These are phyloP conservation scores for Psephotus haematonotus DNA, from an alignment of 2,113 vertebrate species.

Conservation along the genomic window DNA sequence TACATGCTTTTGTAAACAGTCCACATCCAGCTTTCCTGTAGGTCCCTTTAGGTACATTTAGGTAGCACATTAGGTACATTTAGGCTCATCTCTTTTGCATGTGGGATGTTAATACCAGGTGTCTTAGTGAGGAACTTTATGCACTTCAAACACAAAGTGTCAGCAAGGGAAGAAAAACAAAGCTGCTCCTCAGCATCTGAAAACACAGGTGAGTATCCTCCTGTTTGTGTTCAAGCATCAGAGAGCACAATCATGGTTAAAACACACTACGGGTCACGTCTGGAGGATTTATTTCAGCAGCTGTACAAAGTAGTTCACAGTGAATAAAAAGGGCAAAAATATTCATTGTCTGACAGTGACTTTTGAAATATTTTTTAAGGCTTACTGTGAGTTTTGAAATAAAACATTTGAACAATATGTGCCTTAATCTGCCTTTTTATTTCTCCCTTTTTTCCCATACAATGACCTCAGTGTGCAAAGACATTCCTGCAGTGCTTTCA, in stretches of 20 bases:
- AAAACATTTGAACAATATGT: fast-evolving
- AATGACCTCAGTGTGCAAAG: background rate
- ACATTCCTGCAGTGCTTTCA: background rate
- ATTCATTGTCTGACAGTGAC: background rate
- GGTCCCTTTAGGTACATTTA: background rate
- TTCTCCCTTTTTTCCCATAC: background rate
- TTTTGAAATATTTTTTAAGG: background rate
- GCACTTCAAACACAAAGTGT: background rate
- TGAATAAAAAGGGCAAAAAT: background rate
- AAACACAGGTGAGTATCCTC: background rate
- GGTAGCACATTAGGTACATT: too few relatives aligned
- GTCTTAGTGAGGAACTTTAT: background rate
- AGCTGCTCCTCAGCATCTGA: background rate
- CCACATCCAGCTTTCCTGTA: background rate
- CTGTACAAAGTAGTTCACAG: background rate
- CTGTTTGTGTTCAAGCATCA: background rate
- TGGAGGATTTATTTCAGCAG: background rate
- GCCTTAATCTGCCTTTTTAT: background rate
- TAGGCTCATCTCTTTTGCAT: background rate
- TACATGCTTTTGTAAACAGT: background rate
- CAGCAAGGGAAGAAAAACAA: background rate
- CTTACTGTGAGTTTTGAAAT: background rate
- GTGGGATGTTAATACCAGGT: background rate
- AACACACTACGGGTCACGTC: background rate
- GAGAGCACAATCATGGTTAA: background rate